Evolutionary conservation across 2,797 vertebrate species (phyloP), one percentile per base, ranked within the genome.

Genomic region (Clarias laeviceps): DNA sequence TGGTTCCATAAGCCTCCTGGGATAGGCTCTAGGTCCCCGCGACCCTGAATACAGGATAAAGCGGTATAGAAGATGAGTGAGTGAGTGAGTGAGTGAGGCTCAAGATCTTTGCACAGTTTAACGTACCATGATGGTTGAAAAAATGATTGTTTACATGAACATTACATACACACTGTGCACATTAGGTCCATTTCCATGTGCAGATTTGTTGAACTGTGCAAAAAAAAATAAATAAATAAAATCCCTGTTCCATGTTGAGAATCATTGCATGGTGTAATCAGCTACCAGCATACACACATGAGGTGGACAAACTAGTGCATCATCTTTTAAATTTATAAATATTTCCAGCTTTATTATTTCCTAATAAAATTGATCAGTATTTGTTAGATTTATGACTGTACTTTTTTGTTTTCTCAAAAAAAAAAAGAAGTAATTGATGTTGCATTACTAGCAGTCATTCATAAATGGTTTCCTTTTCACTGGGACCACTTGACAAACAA

Each of bases 91-190:
- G 37, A 40, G 37, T 40, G 37, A 40, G 37, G 45, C 45, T 50
- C 45, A 50, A 50, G 45, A 50, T 57, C 14, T n/a, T 50, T 29
- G 83, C 62, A 24, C 34, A 79, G 20, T 50, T 20, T 78, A 82
- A 69, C 73, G 80, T 62, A 34, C 37, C 27, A 4, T 32, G 84
- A 86, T 77, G 62, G 37, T 54, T 73, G 27, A 45, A 77, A 68
- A 45, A 69, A 78, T 14, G 56, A 54, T 66, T 27, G 27, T 66
- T 80, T 54, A 66, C 22, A 27, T 80, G 61, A 14, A 65, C 61
- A 66, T 66, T 69, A 74, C 78, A 83, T 82, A 85, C 79, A 80
- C 77, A 74, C 29, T 81, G 57, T 81, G 74, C 29, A 66, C 27
- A 54, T 40, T 69, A 77, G 85, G 80, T 82, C 85, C 54, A 77